Evolutionary conservation across 2,113 vertebrate species (phyloP), one percentile per base, ranked within the genome.

Genomic region (Caracal caracal): DNA sequence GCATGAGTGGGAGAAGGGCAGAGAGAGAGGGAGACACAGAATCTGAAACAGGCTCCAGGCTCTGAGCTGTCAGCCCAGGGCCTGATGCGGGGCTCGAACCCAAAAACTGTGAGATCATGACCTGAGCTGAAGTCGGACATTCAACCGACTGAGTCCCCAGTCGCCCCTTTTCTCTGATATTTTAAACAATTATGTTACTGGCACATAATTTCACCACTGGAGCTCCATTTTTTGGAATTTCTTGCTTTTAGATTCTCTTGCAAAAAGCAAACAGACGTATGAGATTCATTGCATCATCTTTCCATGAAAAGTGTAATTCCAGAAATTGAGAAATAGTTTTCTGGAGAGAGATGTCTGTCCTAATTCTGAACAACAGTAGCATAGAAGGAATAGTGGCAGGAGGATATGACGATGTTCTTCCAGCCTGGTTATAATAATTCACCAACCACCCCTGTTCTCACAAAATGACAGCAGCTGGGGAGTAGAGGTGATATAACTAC

Each of bases 221-320:
- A 53, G 3, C 24, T 81, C 33, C 0, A 19, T 24, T 89, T 88
- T 33, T 89, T 90, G 12, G n/a, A 73, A 68, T 94, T 96, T 88
- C 8, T 59, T 91, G 81, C 13, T 11, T 49, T 88, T 49, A 59
- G 8, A 4, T 83, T 28, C 17, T 61, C 85, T 79, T 97, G 92
- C 3, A 68, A 84, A 96, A 89, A 86, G 13, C 33, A 97, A 92
- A 56, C 4, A 51, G 10, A 84, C 63, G 3, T 26, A 5, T 81
- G 68, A 89, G 43, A 88, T 26, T 83, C 26, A 51, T 63, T 66
- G 40, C n/a, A 78, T 96, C n/a, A 59, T 82, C 40, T 94, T 90
- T 65, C 59, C 10, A 11, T 73, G 40, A 82, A 93, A 79, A 37
- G 10, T 79, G 3, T 35, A 95, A 88, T 35, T 51, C 28, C 9